Evolutionary conservation across 2,113 vertebrate species (phyloP).

Genomic region (Albula goreensis): DNA sequence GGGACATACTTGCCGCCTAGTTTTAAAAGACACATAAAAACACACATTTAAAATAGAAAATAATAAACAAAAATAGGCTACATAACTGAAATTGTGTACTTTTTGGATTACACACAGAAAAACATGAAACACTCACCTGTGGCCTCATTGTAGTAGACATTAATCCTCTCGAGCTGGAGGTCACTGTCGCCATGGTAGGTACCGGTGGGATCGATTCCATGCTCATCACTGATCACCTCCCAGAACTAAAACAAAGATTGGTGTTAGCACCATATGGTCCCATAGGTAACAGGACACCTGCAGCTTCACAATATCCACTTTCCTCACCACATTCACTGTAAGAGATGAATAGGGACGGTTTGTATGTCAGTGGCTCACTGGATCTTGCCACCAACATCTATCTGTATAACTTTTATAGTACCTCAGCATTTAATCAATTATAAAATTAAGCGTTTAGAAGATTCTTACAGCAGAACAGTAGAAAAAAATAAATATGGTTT

Average conservation of each 20-base stretch:
- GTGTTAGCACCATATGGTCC: neutral
- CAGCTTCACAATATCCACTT: neutral
- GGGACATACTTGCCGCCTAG: conserved; percentile 43
- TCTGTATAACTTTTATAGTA: too few relatives aligned
- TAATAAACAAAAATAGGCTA: too few relatives aligned
- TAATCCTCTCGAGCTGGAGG: conserved; percentile 50
- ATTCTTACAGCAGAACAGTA: too few relatives aligned
- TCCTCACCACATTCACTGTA: neutral
- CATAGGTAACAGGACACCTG: neutral
- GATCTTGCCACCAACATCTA: too few relatives aligned
- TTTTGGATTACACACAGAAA: neutral
- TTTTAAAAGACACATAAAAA: neutral
- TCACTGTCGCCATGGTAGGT: conserved; percentile 53
- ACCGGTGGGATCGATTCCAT: conserved; percentile 52
- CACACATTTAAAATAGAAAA: too few relatives aligned
- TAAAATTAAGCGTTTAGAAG: too few relatives aligned
- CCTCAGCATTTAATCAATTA: too few relatives aligned
- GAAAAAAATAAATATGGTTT: too few relatives aligned
- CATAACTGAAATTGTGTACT: too few relatives aligned
- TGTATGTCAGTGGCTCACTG: too few relatives aligned
- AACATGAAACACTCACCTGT: conserved; percentile 27
- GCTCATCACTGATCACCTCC: conserved; percentile 53
- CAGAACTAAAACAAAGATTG: conserved; percentile 45
- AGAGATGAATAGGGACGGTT: too few relatives aligned
- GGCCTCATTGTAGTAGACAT: conserved; percentile 53